Percentiles rank a stretch among this genome's conserved stretches.
Conservation (phyloP, 2,888 invertebrate genomes). For the Deilephila elpenor region DNA sequence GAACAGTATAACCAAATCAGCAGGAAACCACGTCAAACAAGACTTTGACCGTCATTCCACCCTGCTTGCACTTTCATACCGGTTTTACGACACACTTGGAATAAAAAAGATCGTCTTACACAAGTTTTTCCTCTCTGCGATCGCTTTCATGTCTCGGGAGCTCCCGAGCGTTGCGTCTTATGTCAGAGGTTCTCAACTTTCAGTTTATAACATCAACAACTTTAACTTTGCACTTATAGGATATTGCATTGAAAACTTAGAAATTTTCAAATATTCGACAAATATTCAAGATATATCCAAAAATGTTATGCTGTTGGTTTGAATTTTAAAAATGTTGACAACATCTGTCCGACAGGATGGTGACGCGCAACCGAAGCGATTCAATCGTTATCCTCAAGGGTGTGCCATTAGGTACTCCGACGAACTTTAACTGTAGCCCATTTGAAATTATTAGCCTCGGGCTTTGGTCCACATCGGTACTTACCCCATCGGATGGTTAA, state of each 20-base stretch:
- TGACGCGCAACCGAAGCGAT: conserved; percentile 45
- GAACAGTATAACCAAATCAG: conserved; percentile 12
- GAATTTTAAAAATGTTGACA: not conserved
- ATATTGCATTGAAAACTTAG: not conserved
- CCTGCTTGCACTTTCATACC: conserved; percentile 12
- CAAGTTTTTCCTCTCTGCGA: conserved; percentile 21
- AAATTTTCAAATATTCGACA: not conserved
- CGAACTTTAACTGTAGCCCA: conserved; percentile 55
- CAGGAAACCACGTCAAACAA: conserved; percentile 7
- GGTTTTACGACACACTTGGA: conserved; percentile 18
- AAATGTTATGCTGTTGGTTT: not conserved
- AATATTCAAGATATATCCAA: not conserved
- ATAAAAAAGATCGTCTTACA: conserved; percentile 24
- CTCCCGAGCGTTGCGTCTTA: not conserved
- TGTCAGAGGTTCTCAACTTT: conserved; percentile 3
- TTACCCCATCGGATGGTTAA: conserved; percentile 40
- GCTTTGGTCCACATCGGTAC: conserved; percentile 40
- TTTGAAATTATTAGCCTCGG: conserved; percentile 59
- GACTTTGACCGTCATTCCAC: not conserved
- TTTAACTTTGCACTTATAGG: not conserved
- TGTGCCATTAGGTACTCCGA: conserved; percentile 53
- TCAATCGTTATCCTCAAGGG: conserved; percentile 52
- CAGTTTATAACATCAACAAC: not conserved
- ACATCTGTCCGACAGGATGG: conserved; percentile 25
- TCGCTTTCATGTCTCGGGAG: conserved; percentile 12